Percentiles rank a stretch among this genome's conserved stretches.
These are phyloP conservation scores for Tetragonula carbonaria DNA, from an alignment of 2,888 invertebrate genomes.

Conservation along the genomic window DNA sequence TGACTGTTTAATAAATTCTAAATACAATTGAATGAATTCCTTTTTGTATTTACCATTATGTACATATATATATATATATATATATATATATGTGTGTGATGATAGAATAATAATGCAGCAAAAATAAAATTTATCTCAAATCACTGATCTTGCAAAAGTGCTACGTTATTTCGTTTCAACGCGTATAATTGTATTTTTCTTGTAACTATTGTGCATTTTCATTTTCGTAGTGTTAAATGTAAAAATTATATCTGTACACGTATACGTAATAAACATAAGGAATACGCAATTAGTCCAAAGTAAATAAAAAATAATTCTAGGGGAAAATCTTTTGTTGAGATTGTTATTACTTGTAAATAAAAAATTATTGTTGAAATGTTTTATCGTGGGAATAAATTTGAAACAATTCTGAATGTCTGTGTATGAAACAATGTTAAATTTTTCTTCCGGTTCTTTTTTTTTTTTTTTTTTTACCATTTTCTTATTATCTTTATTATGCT, in stretches of 20 bases:
- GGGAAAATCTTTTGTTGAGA: background rate
- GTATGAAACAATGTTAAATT: background rate
- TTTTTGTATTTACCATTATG: background rate
- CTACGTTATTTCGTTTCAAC: background rate
- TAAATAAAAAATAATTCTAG: background rate
- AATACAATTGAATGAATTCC: background rate
- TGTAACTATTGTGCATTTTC: too few species aligned
- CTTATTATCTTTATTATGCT: too few species aligned
- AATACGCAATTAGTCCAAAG: background rate
- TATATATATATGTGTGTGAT: background rate
- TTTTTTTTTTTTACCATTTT: background rate
- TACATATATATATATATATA: background rate
- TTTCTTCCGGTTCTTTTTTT: background rate
- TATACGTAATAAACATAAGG: background rate
- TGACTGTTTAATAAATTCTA: background rate
- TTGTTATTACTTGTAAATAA: background rate
- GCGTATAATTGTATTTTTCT: too few species aligned
- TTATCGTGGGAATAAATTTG: background rate
- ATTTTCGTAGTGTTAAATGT: background rate
- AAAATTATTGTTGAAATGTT: background rate
- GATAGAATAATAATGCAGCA: too few species aligned
- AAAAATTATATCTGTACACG: background rate
- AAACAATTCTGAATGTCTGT: background rate
- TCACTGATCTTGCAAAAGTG: background rate
- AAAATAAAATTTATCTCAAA: too few species aligned